Evolutionary conservation across 2,113 vertebrate genomes (phyloP), one percentile per base, ranked within the genome.

Genomic region (Nycticorax nycticorax): DNA sequence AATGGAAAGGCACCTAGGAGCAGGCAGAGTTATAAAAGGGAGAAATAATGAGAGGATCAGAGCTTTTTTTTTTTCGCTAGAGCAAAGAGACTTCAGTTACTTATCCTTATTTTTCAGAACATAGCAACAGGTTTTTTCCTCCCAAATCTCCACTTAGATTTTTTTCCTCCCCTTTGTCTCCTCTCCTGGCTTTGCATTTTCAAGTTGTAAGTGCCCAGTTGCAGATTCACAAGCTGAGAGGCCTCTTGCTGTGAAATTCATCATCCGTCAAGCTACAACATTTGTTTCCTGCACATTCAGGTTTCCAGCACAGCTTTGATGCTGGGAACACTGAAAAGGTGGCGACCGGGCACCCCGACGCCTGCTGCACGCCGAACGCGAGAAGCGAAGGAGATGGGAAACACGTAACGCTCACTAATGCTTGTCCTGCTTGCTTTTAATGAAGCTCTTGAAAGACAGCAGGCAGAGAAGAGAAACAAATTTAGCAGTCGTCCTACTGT

Each of bases 221-320:
- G 72, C 73, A 55, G 68, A 37, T 59, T 67, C 89, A 30, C 72
- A 37, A 84, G 73, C 76, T 30, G n/a, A 85, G 80, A 72, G 55
- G 13, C 63, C 52, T 39, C 93, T 74, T 10, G 52, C 73, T 77
- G 79, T 52, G 85, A 76, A 90, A 85, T 88, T 69, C 91, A 90
- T 55, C 81, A 53, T 19, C 41, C 60, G 32, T 56, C 79, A 6
- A 55, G 66, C 43, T 27, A 57, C 1, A 22, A 50, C 32, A 37
- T 67, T 87, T 48, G 64, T 41, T 53, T 59, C 72, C 55, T 39
- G 74, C 89, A 69, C 59, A 19, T 19, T 26, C 32, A 30, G 86
- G 50, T 59, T 73, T 35, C 57, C 85, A 80, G 67, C 66, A 23
- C 43, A 47, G 76, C 72, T 57, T 22, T 60, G 57, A 72, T 15